Base-by-base conservation (phyloP, 2,888 invertebrate species). In the Anodontia alba region DNA sequence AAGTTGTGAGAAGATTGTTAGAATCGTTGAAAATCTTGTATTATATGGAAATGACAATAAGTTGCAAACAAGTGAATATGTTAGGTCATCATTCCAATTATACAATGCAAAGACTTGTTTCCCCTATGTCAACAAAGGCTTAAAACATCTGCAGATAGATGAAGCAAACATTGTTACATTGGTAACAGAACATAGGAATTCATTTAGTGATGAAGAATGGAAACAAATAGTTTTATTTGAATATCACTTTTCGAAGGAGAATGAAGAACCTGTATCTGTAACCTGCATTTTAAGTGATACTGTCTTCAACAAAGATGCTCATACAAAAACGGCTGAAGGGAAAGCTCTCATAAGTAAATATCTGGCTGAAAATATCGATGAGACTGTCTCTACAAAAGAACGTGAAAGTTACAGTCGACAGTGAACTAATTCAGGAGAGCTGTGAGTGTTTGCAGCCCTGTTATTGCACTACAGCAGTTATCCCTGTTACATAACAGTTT, bases 281-380 rank as follows among this genome's bases (percentile, higher is more conserved):
- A 15, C 29, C 12, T 26, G 7, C 3, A 29, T 71, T 5, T 8
- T 46, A 36, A 71, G 71, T 36, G 71, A 71, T n/a, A 33, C 29
- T 1, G 15, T 8, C 15, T 71, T 49, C 17, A 33, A 51, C n/a
- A 71, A 71, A n/a, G 71, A 49, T n/a, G 29, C 51, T 3, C 23
- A 49, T 31, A 36, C 51, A 10, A 31, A 38, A 26, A 71, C 71
- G 8, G 2, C 31, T 20, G 31, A 46, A n/a, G 71, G 71, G 1
- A 71, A 71, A 31, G 20, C n/a, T 15, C 31, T 51, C 7, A 71
- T 71, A 20, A 71, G 71, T 26, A 71, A 49, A 23, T 71, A 49
- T 31, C 29, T 71, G 23, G 51, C 71, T 43, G 29, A 71, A 33
- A 71, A 68, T 33, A 42, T 68, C 2, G 20, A 33, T 33, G n/a